Evolutionary conservation across 2,888 invertebrate genomes (phyloP), one percentile per base, ranked within the genome.

Genomic region (Philereme vetulata): DNA sequence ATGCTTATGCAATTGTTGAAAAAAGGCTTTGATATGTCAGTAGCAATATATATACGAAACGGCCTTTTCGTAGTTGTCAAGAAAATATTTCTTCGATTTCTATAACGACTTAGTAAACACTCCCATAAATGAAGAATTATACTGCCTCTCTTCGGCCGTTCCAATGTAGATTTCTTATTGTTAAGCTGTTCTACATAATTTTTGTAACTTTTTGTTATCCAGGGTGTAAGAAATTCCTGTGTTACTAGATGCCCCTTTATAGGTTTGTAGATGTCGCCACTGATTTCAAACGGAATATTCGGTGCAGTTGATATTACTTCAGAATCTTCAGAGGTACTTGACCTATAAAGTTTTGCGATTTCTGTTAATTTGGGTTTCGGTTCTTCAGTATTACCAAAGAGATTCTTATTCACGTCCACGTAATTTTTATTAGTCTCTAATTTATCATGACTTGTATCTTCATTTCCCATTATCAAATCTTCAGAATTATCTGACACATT

Each of bases 161-260:
- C 82, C 61, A 86, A 67, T 42, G 78, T 78, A 38, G 86, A 62
- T 78, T 83, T 87, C 3, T 85, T 85, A 51, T 51, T 61, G 64
- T 67, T 75, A 21, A 75, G 44, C 34, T 78, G 74, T 59, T 83
- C 66, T 75, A 85, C 89, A 67, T 85, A 86, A 51, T 75, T 64
- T 72, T 86, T 86, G 62, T 88, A 90, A 74, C 81, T 82, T 8
- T 70, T 63, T 73, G 86, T 88, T 53, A 92, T 75, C 90, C 91
- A 91, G 36, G 73, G 56, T 36, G 81, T 78, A 53, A 91, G 72
- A 65, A 69, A 60, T 73, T 72, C 34, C 69, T 51, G 50, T 21
- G 44, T 53, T 50, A 60, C 33, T 46, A 10, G 52, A 53, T 50
- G 46, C 4, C 56, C 51, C 5, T 60, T 36, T 48, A 58, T 49